These are phyloP conservation scores for Euphydryas editha DNA, from an alignment of 2,888 invertebrate species.

Conservation along the genomic window DNA sequence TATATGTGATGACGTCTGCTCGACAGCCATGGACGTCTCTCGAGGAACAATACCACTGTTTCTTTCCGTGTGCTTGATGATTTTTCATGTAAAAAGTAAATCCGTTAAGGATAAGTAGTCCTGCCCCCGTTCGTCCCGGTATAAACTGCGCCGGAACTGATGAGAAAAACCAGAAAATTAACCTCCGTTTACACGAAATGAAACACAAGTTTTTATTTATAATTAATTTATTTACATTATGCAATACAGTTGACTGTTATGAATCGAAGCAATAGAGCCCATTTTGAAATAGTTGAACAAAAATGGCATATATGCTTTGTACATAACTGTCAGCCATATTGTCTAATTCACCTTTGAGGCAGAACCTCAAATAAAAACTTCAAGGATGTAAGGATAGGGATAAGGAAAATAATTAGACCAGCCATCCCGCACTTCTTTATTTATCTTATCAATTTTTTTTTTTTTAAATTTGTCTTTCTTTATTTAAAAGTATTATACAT, in stretches of 20 bases:
- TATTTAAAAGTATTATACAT: slow-evolving; percentile 36
- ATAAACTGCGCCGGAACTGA: slow-evolving; percentile 79
- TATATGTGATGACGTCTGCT: slow-evolving; percentile 77
- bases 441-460: slow-evolving; percentile 37
- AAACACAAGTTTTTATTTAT: slow-evolving; percentile 50
- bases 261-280: slow-evolving; percentile 13
- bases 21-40: slow-evolving; percentile 76
- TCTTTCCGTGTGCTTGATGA: slow-evolving; percentile 77
- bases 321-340: slow-evolving; percentile 10
- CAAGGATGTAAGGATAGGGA: slow-evolving; percentile 47
- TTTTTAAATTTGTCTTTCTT: slow-evolving; percentile 33
- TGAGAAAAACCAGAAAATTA: slow-evolving; percentile 53
- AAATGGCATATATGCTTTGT: background rate
- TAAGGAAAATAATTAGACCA: slow-evolving; percentile 61
- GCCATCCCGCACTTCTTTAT: slow-evolving; percentile 53
- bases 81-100: slow-evolving; percentile 81
- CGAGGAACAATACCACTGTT: slow-evolving; percentile 79
- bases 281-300: background rate
- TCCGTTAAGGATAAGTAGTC: slow-evolving; percentile 72
- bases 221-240: slow-evolving; percentile 33
- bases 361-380: slow-evolving; percentile 17
- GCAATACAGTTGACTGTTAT: slow-evolving; percentile 24
- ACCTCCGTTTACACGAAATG: slow-evolving; percentile 46
- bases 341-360: background rate
- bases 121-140: slow-evolving; percentile 75